A percentile compares a stretch with the other conserved stretches of the same genome.
These are phyloP conservation scores for Pherbina coryleti DNA, from an alignment of 2,888 invertebrate species.

Conservation along the genomic window DNA sequence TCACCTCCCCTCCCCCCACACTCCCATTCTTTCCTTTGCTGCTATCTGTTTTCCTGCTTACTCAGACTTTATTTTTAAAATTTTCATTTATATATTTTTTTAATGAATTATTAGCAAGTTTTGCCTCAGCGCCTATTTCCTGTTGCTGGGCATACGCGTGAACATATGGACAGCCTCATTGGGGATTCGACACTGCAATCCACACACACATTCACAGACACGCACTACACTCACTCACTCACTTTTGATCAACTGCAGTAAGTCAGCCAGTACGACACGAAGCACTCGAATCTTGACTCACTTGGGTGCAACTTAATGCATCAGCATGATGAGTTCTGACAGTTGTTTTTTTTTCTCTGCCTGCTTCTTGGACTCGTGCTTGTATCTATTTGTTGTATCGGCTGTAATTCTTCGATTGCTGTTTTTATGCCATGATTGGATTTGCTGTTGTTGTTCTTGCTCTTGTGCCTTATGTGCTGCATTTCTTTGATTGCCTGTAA, in stretches of 20 bases:
- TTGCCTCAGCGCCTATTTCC: constrained; percentile 7
- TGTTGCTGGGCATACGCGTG: not conserved
- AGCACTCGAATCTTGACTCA: constrained; percentile 24
- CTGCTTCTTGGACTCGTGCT: not conserved
- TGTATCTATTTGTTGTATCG: not conserved
- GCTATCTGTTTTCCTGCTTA: not conserved
- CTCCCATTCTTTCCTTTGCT: not conserved
- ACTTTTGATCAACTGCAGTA: constrained; percentile 23
- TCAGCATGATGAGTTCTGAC: constrained; percentile 19
- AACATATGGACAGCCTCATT: not conserved
- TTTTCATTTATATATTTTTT: constrained; percentile 12
- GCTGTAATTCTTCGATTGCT: not conserved
- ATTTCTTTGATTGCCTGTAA: constrained; percentile 3
- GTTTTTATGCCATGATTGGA: constrained; percentile 6
- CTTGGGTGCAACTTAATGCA: not conserved
- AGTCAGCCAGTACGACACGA: not conserved
- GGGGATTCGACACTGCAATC: not conserved
- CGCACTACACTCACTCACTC: no score
- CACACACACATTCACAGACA: not conserved
- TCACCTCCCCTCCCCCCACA: not conserved
- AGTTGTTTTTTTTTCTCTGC: constrained; percentile 25
- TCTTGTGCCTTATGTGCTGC: constrained; percentile 2
- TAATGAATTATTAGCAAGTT: constrained; percentile 20
- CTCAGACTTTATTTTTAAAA: constrained; percentile 19
- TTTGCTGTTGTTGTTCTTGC: constrained; percentile 7